phyloP scores from a whole-genome alignment of 2,797 vertebrate species.

The Miichthys miiuy region DNA sequence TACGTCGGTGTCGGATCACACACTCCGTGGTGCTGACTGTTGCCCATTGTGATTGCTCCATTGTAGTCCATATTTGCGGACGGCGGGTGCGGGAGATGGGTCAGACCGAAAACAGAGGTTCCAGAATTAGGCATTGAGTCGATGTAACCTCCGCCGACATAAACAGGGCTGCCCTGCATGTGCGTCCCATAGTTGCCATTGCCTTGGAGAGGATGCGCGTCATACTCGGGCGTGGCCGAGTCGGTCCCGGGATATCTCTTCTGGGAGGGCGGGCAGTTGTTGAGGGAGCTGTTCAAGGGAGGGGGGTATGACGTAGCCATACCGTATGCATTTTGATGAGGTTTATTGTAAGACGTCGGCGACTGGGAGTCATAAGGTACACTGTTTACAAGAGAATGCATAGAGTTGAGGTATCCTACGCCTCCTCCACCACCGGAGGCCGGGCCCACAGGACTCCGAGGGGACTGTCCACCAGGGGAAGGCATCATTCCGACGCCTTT shows the following conservation, averaged over 20 bases:
- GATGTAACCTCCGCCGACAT: slow-evolving; percentile 95
- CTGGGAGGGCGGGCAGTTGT: slow-evolving; percentile 93
- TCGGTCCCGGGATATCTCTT: slow-evolving; percentile 93
- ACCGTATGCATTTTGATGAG: slow-evolving; percentile 92
- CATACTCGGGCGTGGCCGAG: slow-evolving; percentile 93
- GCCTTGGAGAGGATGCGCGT: slow-evolving; percentile 93
- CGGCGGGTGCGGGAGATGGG: slow-evolving; percentile 93
- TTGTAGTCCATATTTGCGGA: slow-evolving; percentile 95
- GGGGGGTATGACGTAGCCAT: slow-evolving; percentile 92
- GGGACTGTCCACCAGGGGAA: slow-evolving; percentile 96
- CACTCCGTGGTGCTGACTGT: slow-evolving; percentile 94
- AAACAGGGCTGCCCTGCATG: slow-evolving; percentile 96
- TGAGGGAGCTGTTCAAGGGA: slow-evolving; percentile 91
- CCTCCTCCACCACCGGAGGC: slow-evolving; percentile 78
- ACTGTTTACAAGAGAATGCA: slow-evolving; percentile 98
- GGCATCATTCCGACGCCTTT: slow-evolving; percentile 97
- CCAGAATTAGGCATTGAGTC: slow-evolving; percentile 93
- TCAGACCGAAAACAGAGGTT: slow-evolving; percentile 94
- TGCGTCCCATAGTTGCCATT: slow-evolving; percentile 95
- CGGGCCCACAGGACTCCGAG: slow-evolving; percentile 91
- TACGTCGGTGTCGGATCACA: slow-evolving; percentile 95
- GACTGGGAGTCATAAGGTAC: slow-evolving; percentile 95
- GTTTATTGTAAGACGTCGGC: slow-evolving; percentile 94
- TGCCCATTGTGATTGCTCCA: slow-evolving; percentile 93
- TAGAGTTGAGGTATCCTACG: slow-evolving; percentile 95